A percentile compares a stretch with the other conserved stretches of the same genome.
Conservation (phyloP, 2,113 vertebrate species). For the mouse (Mus musculus) region GRCm39 chr15:83715001-83715500, state of each 20-base stretch:
- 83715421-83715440: background rate
- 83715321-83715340: background rate
- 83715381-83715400: background rate
- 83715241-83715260: rapidly evolving
- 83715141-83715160: too few species aligned
- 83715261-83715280: background rate
- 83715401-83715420: background rate
- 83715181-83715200: background rate
- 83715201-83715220: background rate
- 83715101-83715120: background rate
- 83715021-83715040: background rate
- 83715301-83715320: too few species aligned
- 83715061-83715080: background rate
- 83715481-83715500: background rate
- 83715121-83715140: background rate
- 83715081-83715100: too few species aligned
- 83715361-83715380: background rate
- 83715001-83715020: background rate
- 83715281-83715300: background rate
- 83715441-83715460: background rate
- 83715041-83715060: background rate
- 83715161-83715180: too few species aligned
- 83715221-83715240: background rate
- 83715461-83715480: background rate
- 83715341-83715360: background rate